Evolutionary conservation across 2,113 vertebrate species (phyloP).

Genomic region (Hucho hucho): DNA sequence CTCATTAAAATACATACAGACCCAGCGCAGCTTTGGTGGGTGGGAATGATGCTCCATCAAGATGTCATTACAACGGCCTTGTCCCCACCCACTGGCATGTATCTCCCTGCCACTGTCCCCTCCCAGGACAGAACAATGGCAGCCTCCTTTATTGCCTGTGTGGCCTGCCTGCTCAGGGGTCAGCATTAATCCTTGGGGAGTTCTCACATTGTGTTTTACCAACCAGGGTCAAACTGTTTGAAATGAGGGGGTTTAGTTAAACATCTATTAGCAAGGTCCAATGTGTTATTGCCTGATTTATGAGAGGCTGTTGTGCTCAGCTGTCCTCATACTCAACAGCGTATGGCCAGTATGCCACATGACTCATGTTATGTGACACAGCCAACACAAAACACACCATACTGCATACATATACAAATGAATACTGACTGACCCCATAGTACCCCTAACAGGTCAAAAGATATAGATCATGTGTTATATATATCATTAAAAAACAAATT

Average conservation of each 20-base stretch:
- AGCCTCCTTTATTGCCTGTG: constrained; percentile 71
- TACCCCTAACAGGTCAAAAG: constrained; percentile 41
- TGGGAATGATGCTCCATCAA: constrained; percentile 81
- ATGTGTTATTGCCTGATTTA: constrained; percentile 75
- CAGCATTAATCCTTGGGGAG: constrained; percentile 80
- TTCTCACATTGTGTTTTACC: constrained; percentile 79
- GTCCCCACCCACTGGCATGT: constrained; percentile 77
- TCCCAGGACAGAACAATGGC: constrained; percentile 69
- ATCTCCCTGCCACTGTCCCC: constrained; percentile 66
- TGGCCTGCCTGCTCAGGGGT: constrained; percentile 68
- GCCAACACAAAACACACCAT: constrained; percentile 25
- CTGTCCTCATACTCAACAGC: constrained; percentile 48
- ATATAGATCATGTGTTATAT: constrained; percentile 8
- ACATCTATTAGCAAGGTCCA: constrained; percentile 77
- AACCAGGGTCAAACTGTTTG: constrained; percentile 78
- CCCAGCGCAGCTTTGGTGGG: constrained; percentile 70
- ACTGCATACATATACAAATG: constrained; percentile 44
- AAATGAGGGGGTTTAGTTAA: constrained; percentile 82
- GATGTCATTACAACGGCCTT: constrained; percentile 78
- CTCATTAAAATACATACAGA: constrained; percentile 80
- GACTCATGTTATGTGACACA: too few species aligned
- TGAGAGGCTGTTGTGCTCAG: constrained; percentile 70
- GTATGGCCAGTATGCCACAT: constrained; percentile 42
- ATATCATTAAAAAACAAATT: constrained; percentile 4
- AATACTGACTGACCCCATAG: constrained; percentile 42